phyloP scores from a whole-genome alignment of 1,140 invertebrate species.

The Drosophila biarmipes region DNA sequence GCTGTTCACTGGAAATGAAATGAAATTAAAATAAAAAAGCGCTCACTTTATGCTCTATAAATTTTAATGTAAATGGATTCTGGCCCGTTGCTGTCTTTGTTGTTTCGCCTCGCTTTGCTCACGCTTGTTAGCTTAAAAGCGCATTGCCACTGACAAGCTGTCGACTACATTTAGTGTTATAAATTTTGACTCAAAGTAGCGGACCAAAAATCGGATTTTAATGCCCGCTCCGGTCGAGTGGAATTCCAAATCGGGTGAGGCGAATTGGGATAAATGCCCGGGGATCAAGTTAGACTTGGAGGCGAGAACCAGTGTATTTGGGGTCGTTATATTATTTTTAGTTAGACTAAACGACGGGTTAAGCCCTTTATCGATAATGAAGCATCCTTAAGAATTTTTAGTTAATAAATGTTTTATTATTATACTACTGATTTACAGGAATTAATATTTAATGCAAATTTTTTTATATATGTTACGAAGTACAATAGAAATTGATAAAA shows the following conservation, averaged over 20 bases:
- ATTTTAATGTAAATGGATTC: slow-evolving; percentile 82
- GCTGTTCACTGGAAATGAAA: slow-evolving; percentile 50
- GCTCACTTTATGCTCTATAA: slow-evolving; percentile 80
- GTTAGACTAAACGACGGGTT: background rate
- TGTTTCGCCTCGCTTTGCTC: slow-evolving; percentile 52
- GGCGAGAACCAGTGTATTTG: background rate
- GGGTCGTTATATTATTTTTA: too few species aligned
- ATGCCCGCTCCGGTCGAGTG: slow-evolving; percentile 17
- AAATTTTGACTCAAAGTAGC: slow-evolving; percentile 65
- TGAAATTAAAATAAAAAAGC: slow-evolving; percentile 77
- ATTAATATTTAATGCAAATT: too few species aligned
- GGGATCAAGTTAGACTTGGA: background rate
- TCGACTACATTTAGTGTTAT: slow-evolving; percentile 76
- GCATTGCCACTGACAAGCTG: slow-evolving; percentile 81
- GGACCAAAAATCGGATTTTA: slow-evolving; percentile 20
- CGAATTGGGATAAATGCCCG: slow-evolving; percentile 4
- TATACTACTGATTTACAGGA: too few species aligned
- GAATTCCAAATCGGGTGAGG: slow-evolving; percentile 8
- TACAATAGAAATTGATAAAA: too few species aligned
- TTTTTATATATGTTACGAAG: too few species aligned
- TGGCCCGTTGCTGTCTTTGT: slow-evolving; percentile 41
- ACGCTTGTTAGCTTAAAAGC: slow-evolving; percentile 79
- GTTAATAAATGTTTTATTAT: too few species aligned
- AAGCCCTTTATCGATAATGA: background rate
- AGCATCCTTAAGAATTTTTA: too few species aligned